Evolutionary conservation across 2,113 vertebrate species (phyloP).

Genomic region (Leptodactylus fuscus): DNA sequence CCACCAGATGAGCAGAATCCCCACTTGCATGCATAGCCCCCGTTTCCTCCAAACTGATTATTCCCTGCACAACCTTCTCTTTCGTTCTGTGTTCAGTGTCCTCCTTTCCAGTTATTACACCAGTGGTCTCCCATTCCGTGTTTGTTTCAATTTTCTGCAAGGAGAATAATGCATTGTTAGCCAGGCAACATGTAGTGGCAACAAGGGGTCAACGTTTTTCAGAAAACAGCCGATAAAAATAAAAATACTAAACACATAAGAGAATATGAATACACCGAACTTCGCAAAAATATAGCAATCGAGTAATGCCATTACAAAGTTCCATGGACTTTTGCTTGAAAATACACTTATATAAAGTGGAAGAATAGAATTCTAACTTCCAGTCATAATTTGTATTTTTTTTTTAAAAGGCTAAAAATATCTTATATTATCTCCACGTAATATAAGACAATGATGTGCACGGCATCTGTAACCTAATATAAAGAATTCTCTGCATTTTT

Average conservation of each 20-base stretch:
- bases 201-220: neutral
- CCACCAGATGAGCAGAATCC: constrained; percentile 67
- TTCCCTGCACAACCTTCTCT: constrained; percentile 76
- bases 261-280: neutral
- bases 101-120: constrained; percentile 63
- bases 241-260: neutral
- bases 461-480: neutral
- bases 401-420: too few species aligned
- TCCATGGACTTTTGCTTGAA: neutral
- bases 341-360: too few species aligned
- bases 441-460: too few species aligned
- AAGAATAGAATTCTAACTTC: too few species aligned
- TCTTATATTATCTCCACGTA: too few species aligned
- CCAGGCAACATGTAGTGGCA: neutral
- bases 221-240: neutral
- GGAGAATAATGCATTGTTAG: neutral
- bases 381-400: too few species aligned
- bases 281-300: neutral
- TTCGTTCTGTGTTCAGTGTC: constrained; percentile 49
- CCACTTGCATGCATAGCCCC: constrained; percentile 73
- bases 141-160: constrained; percentile 75
- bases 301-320: neutral
- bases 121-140: constrained; percentile 62
- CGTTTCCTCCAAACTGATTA: constrained; percentile 72
- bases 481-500: neutral